Conservation (phyloP, 2,888 invertebrate genomes). For the Ischnura elegans region DNA sequence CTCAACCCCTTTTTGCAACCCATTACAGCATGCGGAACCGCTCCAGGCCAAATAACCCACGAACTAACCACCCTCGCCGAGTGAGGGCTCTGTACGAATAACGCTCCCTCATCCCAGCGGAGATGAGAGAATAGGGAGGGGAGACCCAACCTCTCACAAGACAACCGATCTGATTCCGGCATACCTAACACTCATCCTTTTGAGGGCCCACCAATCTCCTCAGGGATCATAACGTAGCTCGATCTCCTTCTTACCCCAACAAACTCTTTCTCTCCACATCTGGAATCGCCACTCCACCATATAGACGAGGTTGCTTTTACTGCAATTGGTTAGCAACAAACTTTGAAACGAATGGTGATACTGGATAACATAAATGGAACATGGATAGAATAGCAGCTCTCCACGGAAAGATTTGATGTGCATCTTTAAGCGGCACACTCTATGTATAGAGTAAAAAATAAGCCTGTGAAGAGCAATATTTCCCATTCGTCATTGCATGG, state of each 20-base stretch:
- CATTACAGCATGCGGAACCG: neutral
- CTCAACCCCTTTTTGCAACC: neutral
- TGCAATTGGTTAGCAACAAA: too few relatives aligned
- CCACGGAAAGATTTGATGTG: too few relatives aligned
- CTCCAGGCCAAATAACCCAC: neutral
- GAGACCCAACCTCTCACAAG: neutral
- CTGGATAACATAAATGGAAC: too few relatives aligned
- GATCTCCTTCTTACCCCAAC: neutral
- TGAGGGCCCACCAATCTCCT: neutral
- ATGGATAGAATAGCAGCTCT: too few relatives aligned
- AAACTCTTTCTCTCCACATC: neutral
- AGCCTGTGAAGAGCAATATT: too few relatives aligned
- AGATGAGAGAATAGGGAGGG: neutral
- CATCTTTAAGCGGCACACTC: too few relatives aligned
- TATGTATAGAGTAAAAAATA: too few relatives aligned
- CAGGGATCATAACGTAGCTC: neutral
- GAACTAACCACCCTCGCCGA: neutral
- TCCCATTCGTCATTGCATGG: too few relatives aligned
- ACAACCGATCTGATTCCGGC: neutral
- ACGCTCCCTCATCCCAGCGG: neutral
- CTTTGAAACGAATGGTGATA: too few relatives aligned
- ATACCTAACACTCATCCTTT: neutral
- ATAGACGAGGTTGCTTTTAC: too few relatives aligned
- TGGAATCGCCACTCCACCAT: too few relatives aligned
- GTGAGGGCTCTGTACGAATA: neutral